Evolutionary conservation across 2,888 invertebrate genomes (phyloP).

Genomic region (Drosophila trichaetosa): DNA sequence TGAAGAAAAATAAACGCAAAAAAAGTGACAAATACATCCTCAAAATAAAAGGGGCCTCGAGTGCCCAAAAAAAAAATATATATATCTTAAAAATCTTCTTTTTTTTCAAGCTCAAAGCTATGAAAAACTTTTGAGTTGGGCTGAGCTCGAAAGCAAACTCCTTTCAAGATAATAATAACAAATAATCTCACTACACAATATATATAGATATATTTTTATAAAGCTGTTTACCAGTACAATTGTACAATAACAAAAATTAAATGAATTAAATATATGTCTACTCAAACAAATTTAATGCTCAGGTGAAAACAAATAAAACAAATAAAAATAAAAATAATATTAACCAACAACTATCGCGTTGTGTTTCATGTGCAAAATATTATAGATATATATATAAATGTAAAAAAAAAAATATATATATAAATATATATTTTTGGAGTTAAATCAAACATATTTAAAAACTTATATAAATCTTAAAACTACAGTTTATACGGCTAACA

Average conservation of each 20-base stretch:
- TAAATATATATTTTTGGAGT: constrained; percentile 71
- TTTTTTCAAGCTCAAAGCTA: constrained; percentile 6
- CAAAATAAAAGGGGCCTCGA: background rate
- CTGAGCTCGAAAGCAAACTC: constrained; percentile 15
- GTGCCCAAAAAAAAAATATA: background rate
- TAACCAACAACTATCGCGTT: constrained; percentile 55
- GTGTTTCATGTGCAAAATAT: constrained; percentile 73
- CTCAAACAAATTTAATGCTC: constrained; percentile 55
- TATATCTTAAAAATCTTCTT: background rate
- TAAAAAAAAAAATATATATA: constrained; percentile 35
- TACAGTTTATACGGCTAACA: constrained; percentile 23
- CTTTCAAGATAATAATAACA: constrained; percentile 9
- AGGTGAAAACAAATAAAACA: constrained; percentile 57
- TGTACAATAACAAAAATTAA: constrained; percentile 19
- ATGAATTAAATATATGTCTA: constrained; percentile 6
- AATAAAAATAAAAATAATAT: constrained; percentile 12
- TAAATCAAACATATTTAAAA: constrained; percentile 33
- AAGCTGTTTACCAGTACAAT: constrained; percentile 53
- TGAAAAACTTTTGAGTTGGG: constrained; percentile 18
- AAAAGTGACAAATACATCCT: constrained; percentile 23
- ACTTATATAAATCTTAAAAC: constrained; percentile 14
- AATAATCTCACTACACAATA: constrained; percentile 24
- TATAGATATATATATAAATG: constrained; percentile 32
- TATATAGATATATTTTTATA: constrained; percentile 67
- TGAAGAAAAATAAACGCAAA: background rate